Conservation (phyloP, 2,888 invertebrate genomes). For the Melikaiella ostensackeni region DNA sequence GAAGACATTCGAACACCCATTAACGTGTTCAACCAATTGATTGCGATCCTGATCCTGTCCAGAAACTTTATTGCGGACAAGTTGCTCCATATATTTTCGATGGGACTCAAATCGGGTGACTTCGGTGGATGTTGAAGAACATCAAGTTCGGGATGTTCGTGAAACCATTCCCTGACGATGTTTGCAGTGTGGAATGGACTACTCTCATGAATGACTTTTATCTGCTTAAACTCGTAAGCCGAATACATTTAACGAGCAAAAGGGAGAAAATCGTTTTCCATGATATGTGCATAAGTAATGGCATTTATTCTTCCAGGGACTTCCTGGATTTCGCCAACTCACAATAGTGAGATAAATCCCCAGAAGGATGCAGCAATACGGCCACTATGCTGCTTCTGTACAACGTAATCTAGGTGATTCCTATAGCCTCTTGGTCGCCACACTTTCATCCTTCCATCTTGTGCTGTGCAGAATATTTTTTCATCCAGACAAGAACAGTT, state of each 20-base stretch:
- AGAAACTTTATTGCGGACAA: conserved; percentile 29
- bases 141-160: conserved; percentile 47
- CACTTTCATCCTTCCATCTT: conserved; percentile 26
- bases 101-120: conserved; percentile 57
- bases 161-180: conserved; percentile 49
- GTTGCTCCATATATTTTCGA: conserved; percentile 58
- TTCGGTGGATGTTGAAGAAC: conserved; percentile 51
- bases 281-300: conserved; percentile 44
- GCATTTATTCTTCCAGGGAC: conserved; percentile 44
- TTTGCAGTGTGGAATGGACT: conserved; percentile 49
- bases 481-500: conserved; percentile 12
- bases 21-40: background rate
- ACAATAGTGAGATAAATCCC: conserved; percentile 40
- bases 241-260: conserved; percentile 44
- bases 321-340: conserved; percentile 32
- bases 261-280: conserved; percentile 50
- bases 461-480: conserved; percentile 33
- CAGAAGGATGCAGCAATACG: conserved; percentile 34
- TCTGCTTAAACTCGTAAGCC: conserved; percentile 32
- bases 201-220: conserved; percentile 50
- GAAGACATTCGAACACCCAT: background rate
- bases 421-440: conserved; percentile 7
- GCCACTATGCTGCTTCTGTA: background rate
- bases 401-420: background rate
- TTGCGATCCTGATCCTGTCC: background rate